Conservation (phyloP, 2,888 invertebrate species). For the Neoitamus cyanurus region DNA sequence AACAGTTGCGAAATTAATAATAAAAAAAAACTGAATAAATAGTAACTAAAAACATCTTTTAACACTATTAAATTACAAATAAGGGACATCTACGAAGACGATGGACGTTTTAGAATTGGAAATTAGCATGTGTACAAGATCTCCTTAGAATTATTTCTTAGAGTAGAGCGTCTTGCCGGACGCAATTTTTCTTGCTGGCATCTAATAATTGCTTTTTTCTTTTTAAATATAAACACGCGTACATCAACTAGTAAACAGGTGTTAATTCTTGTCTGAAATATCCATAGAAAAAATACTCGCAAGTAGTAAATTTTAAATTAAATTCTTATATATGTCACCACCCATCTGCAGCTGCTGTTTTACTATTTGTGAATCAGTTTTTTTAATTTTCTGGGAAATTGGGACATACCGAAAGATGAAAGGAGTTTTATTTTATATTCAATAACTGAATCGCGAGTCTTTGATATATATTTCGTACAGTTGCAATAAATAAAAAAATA, state of each 20-base stretch:
- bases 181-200: neutral
- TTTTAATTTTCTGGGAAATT: too few relatives aligned
- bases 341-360: neutral
- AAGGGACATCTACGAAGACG: conserved; percentile 4
- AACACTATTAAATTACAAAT: neutral
- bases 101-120: conserved; percentile 25
- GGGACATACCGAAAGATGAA: too few relatives aligned
- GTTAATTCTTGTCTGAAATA: neutral
- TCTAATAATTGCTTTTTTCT: neutral
- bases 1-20: neutral
- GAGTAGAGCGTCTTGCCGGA: neutral
- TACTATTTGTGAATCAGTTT: too few relatives aligned
- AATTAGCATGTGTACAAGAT: conserved; percentile 23
- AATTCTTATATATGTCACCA: neutral
- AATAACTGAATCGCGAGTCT: too few relatives aligned
- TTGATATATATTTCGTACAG: too few relatives aligned
- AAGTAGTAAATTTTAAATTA: neutral
- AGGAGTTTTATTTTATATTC: too few relatives aligned
- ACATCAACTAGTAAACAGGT: neutral
- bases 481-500: too few relatives aligned
- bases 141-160: neutral
- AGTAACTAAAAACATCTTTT: neutral
- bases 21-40: neutral
- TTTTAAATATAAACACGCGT: neutral
- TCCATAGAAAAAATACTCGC: neutral